A percentile compares a stretch with the other conserved stretches of the same genome.
phyloP scores from a whole-genome alignment of 2,888 invertebrate genomes.

The Oscheius sp. region DNA sequence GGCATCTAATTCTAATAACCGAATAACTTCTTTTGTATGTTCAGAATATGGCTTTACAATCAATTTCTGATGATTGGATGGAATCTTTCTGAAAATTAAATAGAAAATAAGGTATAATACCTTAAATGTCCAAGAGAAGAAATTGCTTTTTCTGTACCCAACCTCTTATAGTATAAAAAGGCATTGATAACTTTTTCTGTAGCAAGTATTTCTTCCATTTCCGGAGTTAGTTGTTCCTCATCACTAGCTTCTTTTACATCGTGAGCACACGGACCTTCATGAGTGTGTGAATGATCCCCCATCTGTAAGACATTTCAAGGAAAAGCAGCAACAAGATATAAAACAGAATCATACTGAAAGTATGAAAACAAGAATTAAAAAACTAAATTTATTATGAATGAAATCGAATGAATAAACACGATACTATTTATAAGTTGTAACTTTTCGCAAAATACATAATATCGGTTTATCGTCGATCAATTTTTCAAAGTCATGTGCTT shows the following conservation, averaged over 20 bases:
- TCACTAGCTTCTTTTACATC: neutral
- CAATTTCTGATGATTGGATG: slow-evolving; percentile 42
- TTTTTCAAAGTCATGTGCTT: neutral
- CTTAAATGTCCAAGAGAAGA: slow-evolving; percentile 34
- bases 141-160: slow-evolving; percentile 44
- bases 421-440: too few species aligned
- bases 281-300: neutral
- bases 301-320: neutral
- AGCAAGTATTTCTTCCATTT: slow-evolving; percentile 44
- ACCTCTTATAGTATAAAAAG: slow-evolving; percentile 54
- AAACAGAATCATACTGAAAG: neutral
- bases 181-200: slow-evolving; percentile 61
- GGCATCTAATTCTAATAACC: slow-evolving; percentile 46
- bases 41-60: slow-evolving; percentile 34
- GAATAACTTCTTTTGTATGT: slow-evolving; percentile 35
- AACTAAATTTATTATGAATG: neutral
- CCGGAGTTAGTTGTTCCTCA: neutral
- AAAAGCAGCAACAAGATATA: too few species aligned
- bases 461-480: neutral
- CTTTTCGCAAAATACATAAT: slow-evolving; percentile 1
- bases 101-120: slow-evolving; percentile 23
- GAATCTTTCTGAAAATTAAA: slow-evolving; percentile 42
- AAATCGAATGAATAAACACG: too few species aligned
- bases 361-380: neutral
- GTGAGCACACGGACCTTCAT: neutral